Base-by-base conservation (phyloP, 2,797 vertebrate species). In the Paratrypauchen microcephalus region DNA sequence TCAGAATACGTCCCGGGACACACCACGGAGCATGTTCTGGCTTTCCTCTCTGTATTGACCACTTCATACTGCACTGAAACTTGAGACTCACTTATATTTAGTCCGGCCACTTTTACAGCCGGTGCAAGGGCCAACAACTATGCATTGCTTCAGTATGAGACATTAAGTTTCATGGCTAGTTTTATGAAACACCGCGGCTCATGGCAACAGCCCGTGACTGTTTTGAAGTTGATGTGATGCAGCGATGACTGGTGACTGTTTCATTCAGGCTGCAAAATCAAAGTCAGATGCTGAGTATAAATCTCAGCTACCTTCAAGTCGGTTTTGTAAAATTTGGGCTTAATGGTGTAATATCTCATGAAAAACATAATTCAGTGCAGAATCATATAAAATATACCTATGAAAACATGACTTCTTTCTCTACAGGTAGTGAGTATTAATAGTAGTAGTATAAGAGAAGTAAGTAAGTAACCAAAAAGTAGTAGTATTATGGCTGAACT, bases 1-100 rank as follows among this genome's bases (percentile, higher is more conserved):
- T 85, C 65, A 23, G 58, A 13, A 15, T 1, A 70, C 60, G 75
- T 64, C 83, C 57, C 55, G 71, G 72, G 83, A 87, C 77, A 69
- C 45, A 36, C 72, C 52, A 69, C 16, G 45, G 79, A 71, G 76
- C 67, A 47, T 28, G 56, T 66, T 69, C 71, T 66, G 70, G 55
- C 74, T 82, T 82, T 72, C 59, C 80, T 67, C 72, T 80, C 77
- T 66, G 65, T 76, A 72, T 74, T 64, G 79, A 79, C 79, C 76
- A 81, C 82, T 83, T 87, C 71, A 80, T 68, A 71, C 83, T 80
- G 57, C 69, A 85, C 30, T 89, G 89, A 91, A 91, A 93, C 87
- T 77, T 68, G 90, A 90, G 78, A 79, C 86, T 76, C 56, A 4
- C 71, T 79, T 91, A 91, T 83, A 89, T 91, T 89, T 92, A 91